Evolutionary conservation across 2,113 vertebrate genomes (phyloP), one percentile per base, ranked within the genome.

Genomic region (Mugil cephalus): DNA sequence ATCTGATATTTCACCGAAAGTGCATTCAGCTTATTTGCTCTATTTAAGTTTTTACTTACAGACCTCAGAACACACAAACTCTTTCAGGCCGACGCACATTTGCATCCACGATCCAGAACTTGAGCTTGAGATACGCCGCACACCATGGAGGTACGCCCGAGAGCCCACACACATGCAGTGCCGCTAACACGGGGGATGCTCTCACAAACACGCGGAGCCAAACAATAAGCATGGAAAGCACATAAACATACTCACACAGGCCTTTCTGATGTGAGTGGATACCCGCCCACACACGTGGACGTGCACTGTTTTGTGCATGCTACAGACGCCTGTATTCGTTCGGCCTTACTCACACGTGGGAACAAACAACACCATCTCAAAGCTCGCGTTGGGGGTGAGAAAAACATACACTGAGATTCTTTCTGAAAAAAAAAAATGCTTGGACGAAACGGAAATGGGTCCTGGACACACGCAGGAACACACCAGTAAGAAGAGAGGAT

Each of bases 91-190:
- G 50, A 77, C 64, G 66, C 50, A 51, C 36, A 61, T 54, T 54
- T 18, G 13, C 45, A 59, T 15, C 8, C 17, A 5, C 5, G 24
- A 30, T 30, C 24, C 24, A 61, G 39, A 46, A 53, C 77, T 66
- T 67, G 34, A 74, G 80, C 85, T 80, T 78, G 67, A 80, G 59
- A 78, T 65, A 30, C n/a, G 7, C 73, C 48, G 62, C 53, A 69
- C 47, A 68, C 63, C 62, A 66, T 74, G 56, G 65, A 84, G 70
- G 54, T 62, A 61, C 59, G 67, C 59, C 67, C 56, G 48, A 46
- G n/a, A 70, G 63, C 74, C 72, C 75, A 79, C 80, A 77, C 80
- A 65, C 69, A 62, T 15, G 10, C n/a, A 24, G 17, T 48, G 10
- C 52, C 50, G 38, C 62, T 30, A 9, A 38, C 52, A 68, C 7